phyloP scores from a whole-genome alignment of 2,888 invertebrate genomes.

The Chymomyza fuscimana region DNA sequence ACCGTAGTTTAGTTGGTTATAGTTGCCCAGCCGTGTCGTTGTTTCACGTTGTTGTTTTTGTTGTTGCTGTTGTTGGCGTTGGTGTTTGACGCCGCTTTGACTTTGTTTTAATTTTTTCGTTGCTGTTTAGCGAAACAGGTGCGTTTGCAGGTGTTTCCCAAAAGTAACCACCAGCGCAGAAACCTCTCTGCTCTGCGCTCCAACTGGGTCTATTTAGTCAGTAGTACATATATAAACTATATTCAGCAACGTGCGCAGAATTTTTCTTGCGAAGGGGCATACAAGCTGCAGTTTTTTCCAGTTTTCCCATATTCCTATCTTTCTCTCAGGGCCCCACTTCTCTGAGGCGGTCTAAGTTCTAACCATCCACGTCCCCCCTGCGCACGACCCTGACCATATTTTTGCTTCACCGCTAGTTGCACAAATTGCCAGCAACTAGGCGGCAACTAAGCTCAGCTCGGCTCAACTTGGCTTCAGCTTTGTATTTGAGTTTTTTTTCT shows the following conservation, averaged over 20 bases:
- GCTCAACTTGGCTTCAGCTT: not conserved
- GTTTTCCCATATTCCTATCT: too few species aligned
- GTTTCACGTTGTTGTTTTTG: conserved; percentile 46
- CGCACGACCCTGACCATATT: conserved; percentile 28
- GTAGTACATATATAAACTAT: conserved; percentile 1
- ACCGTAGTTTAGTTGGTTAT: conserved; percentile 21
- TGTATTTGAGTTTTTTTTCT: not conserved
- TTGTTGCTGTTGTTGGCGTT: conserved; percentile 45
- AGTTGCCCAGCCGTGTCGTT: conserved; percentile 70
- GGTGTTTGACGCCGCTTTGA: conserved; percentile 49
- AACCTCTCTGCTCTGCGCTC: not conserved
- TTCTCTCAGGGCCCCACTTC: too few species aligned
- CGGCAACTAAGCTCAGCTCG: conserved; percentile 1
- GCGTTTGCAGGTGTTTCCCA: conserved; percentile 78
- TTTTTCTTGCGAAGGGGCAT: too few species aligned
- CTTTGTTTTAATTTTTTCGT: conserved; percentile 66
- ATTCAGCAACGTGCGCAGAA: too few species aligned
- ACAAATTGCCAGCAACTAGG: conserved; percentile 60
- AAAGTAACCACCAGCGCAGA: conserved; percentile 51
- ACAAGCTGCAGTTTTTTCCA: too few species aligned
- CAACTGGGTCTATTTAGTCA: conserved; percentile 55
- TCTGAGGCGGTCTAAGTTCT: too few species aligned
- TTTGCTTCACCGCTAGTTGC: conserved; percentile 73
- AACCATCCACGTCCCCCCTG: too few species aligned
- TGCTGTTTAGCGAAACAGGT: conserved; percentile 74